Evolutionary conservation across 1,140 invertebrate species (phyloP), one percentile per base, ranked within the genome.

Genomic region (Nixonia krombeini): DNA sequence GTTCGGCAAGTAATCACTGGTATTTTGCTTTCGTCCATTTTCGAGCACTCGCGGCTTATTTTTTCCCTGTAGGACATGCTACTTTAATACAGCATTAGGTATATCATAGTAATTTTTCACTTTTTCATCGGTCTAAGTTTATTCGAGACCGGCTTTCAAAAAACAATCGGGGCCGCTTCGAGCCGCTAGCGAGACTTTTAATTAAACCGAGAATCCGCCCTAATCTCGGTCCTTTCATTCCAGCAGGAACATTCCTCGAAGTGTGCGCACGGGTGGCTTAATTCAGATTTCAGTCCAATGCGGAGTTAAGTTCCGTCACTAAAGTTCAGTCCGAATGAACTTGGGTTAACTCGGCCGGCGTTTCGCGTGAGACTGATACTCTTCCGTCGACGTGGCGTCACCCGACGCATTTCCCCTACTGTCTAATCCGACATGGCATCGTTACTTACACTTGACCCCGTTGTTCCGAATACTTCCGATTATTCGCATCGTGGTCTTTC

Each of bases 201-300:
- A 62, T 62, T 62, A 62, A 62, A 62, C 58, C 50, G 49, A 49
- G 58, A 62, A 53, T 53, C 41, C 41, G 57, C 57, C 58, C 50
- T 62, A 62, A 62, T 62, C 58, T 53, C 50, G 33, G 50, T 62
- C 44, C 50, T 62, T 62, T 62, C 58, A 62, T 62, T 53, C 50
- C 26, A 26, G 46, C 10, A 62, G 42, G 26, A 62, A 53, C 58
- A 62, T 62, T 55, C 28, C 58, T 53, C 49, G 33, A 62, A 62
- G 58, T 55, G 37, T 62, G 41, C 53, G 58, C 31, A 38, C 58
- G 56, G 56, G 37, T 37, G 40, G 56, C 56, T 59, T 51, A 45
- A 59, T 62, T 62, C 57, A 62, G 57, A 52, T 53, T 53, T 53
- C 57, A 31, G 17, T 33, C 49, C 49, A 25, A 53, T 62, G 42